Evolutionary conservation across 30 jellyfish, hydroid and myxozoan species (phyloP).

Genomic region (Chrysaora quinquecirrha): DNA sequence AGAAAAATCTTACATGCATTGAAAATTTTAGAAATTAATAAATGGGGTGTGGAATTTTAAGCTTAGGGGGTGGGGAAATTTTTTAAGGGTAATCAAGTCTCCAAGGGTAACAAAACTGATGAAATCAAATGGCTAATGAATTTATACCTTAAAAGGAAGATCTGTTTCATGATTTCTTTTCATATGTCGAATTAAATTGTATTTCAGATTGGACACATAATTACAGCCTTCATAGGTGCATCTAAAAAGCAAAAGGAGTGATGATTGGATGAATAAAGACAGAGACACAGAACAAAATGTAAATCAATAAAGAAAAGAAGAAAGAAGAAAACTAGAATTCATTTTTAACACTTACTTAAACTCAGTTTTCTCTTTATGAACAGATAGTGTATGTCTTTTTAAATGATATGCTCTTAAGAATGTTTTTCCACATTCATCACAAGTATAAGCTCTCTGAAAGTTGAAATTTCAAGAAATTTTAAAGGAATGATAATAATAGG

Average conservation of each 20-base stretch:
- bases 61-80: background rate
- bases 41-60: background rate
- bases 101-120: background rate
- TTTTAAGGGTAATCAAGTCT: background rate
- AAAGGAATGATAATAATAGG: background rate
- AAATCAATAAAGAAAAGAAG: background rate
- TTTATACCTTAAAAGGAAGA: conserved; percentile 53
- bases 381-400: conserved; percentile 41
- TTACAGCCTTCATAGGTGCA: conserved; percentile 40
- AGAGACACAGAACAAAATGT: background rate
- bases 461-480: too few species aligned
- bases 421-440: conserved; percentile 48
- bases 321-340: too few species aligned
- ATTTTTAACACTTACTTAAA: background rate
- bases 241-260: background rate
- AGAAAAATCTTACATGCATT: too few species aligned
- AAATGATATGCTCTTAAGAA: conserved; percentile 49
- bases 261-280: too few species aligned
- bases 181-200: conserved; percentile 33
- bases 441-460: conserved; percentile 36
- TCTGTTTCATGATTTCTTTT: conserved; percentile 51
- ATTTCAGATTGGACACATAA: conserved; percentile 26
- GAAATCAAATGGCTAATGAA: too few species aligned
- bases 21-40: too few species aligned
- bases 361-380: conserved; percentile 6